Base-by-base conservation (phyloP, 2,888 invertebrate species). In the Parnassius apollo region DNA sequence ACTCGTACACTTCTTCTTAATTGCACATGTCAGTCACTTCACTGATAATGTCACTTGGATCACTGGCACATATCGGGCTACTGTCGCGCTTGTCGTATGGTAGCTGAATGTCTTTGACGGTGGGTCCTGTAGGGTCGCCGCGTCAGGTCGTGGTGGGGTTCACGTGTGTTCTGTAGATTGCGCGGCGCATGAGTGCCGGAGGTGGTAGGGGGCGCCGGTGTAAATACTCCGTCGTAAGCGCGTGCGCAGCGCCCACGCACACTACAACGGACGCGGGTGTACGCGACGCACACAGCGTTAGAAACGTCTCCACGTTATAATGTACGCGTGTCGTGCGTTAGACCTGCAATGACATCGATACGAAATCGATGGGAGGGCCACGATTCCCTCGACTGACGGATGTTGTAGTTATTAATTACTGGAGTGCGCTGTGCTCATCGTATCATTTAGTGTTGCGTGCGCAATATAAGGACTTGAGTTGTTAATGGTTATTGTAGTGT, bases 201-300 rank as follows among this genome's bases (percentile, higher is more conserved):
- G 81, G 87, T 91, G 90, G 91, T 85, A 91, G 91, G 88, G 90
- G 90, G 86, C 86, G 85, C 83, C 68, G 85, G 84, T 80, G 91
- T 91, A 91, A 90, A 91, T 91, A 91, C 89, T 80, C 78, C 78
- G 84, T 69, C 74, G 81, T 80, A 80, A 69, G 82, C 88, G 87
- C 86, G 86, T 85, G 89, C 89, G 81, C 84, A 73, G 75, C 76
- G 81, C 82, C 79, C 73, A 83, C 87, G 80, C 85, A 82, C 82
- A 85, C 86, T 66, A 62, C 55, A 58, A 78, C 65, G 70, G 76
- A 75, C 75, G 45, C 75, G 45, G 82, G 83, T 83, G 82, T 82
- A 83, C 13, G 59, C 83, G 75, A 62, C 61, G 46, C 61, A 68
- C 60, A 62, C 63, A 54, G 44, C 12, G 2, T 9, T 25, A 58